Percentiles rank a stretch among this genome's conserved stretches.
These are phyloP conservation scores for Apomyelois bistriatella DNA, from an alignment of 2,888 invertebrate species.

Conservation along the genomic window DNA sequence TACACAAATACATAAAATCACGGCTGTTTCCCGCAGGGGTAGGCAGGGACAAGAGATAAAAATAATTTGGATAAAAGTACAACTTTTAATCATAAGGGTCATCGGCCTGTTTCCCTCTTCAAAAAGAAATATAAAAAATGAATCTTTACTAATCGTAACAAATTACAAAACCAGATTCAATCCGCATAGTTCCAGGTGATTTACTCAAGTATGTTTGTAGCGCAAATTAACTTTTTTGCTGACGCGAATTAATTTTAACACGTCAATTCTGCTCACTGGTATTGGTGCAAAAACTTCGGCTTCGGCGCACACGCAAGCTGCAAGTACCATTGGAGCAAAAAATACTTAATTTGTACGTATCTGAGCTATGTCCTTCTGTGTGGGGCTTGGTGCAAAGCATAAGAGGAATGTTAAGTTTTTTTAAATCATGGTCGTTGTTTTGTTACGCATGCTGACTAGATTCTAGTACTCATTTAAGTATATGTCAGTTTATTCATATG, in stretches of 20 bases:
- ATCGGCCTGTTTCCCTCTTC: too few relatives aligned
- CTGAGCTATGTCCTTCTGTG: constrained; percentile 19
- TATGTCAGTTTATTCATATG: too few relatives aligned
- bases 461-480: too few relatives aligned
- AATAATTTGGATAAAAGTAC: too few relatives aligned
- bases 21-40: too few relatives aligned
- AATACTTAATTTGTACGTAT: constrained; percentile 20
- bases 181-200: not conserved
- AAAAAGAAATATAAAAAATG: too few relatives aligned
- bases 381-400: not conserved
- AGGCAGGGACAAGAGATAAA: too few relatives aligned
- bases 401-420: not conserved
- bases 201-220: not conserved
- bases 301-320: constrained; percentile 19
- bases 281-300: constrained; percentile 25
- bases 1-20: too few relatives aligned
- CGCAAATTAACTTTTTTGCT: constrained; percentile 6
- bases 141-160: not conserved
- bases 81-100: too few relatives aligned
- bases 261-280: constrained; percentile 18
- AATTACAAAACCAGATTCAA: not conserved
- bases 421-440: not conserved
- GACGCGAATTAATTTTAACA: constrained; percentile 25
- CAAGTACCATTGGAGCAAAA: constrained; percentile 22
- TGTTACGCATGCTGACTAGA: too few relatives aligned